Conservation (phyloP, 2,113 vertebrate species). For the Smithornis capensis region DNA sequence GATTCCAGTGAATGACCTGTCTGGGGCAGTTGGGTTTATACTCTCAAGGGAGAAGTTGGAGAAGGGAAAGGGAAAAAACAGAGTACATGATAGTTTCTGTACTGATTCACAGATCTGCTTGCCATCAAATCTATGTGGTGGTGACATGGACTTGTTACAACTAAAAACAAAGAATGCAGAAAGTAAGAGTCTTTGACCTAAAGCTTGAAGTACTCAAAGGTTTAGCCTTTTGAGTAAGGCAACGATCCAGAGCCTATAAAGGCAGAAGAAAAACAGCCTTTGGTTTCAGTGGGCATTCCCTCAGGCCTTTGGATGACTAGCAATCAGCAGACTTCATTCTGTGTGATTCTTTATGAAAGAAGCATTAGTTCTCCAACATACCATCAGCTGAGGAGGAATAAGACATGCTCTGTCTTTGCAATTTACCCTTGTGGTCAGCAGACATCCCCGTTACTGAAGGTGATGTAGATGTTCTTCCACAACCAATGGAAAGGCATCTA, state of each 20-base stretch:
- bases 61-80: not conserved
- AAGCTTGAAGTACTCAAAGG: not conserved
- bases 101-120: not conserved
- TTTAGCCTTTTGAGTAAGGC: not conserved
- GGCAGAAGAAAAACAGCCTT: conserved; percentile 12
- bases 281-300: not conserved
- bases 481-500: not conserved
- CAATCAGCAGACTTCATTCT: not conserved
- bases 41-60: not conserved
- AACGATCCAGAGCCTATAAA: not conserved
- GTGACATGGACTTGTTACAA: not conserved
- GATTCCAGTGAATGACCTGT: not conserved
- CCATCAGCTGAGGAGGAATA: not conserved
- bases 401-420: not conserved
- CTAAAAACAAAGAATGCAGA: not conserved
- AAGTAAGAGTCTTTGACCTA: not conserved
- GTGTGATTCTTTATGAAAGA: conserved; percentile 8
- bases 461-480: not conserved
- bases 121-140: not conserved
- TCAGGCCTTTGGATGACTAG: conserved; percentile 9
- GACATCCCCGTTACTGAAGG: not conserved
- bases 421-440: not conserved
- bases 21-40: not conserved
- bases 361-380: not conserved
- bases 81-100: not conserved